Evolutionary conservation across 1,140 invertebrate genomes (phyloP).

Genomic region (Nixonia krombeini): DNA sequence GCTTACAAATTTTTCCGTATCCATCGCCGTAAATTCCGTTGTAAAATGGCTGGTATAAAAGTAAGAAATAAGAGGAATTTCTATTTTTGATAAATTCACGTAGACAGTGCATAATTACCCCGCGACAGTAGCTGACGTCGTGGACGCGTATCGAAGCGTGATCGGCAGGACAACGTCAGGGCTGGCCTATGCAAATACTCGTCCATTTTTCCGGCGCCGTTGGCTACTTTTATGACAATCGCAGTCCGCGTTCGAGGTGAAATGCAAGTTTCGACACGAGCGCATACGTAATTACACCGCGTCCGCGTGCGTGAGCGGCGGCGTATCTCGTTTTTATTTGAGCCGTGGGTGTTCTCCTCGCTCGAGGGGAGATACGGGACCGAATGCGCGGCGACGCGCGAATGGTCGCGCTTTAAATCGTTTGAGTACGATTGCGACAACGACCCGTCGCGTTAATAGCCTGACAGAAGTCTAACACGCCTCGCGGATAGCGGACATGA

Average conservation of each 20-base stretch:
- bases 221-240: conserved; percentile 39
- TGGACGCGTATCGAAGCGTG: too few relatives aligned
- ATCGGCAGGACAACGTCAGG: too few relatives aligned
- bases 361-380: conserved; percentile 38
- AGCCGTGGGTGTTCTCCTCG: conserved; percentile 46
- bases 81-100: too few relatives aligned
- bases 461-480: conserved; percentile 46
- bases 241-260: not conserved
- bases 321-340: conserved; percentile 43
- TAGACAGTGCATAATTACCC: too few relatives aligned
- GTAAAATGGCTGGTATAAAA: too few relatives aligned
- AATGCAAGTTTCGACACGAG: conserved; percentile 41
- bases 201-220: conserved; percentile 7
- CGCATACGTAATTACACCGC: conserved; percentile 30
- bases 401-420: conserved; percentile 49
- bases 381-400: conserved; percentile 44
- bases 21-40: too few relatives aligned
- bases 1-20: too few relatives aligned
- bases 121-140: too few relatives aligned
- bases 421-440: conserved; percentile 45
- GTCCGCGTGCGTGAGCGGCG: conserved; percentile 43
- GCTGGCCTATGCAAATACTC: conserved; percentile 16
- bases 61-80: too few relatives aligned
- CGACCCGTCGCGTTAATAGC: conserved; percentile 47
- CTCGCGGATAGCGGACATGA: conserved; percentile 47